These are phyloP conservation scores for Rhipidura dahli DNA, from an alignment of 2,113 vertebrate species.

Conservation along the genomic window DNA sequence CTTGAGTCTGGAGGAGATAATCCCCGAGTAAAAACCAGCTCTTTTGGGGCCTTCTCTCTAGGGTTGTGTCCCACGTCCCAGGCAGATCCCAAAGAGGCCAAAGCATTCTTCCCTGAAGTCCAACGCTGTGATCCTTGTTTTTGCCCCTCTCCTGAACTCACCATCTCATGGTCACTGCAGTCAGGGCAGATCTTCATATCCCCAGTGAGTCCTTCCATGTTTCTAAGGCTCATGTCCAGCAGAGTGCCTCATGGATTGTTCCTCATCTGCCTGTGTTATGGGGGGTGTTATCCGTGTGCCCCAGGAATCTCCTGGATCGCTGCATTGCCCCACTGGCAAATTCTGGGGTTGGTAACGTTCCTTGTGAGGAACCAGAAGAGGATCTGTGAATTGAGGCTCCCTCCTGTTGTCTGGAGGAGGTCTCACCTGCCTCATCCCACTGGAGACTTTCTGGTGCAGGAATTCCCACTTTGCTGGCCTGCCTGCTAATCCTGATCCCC, in stretches of 20 bases:
- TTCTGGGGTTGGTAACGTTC: rapidly evolving
- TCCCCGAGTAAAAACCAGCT: neutral
- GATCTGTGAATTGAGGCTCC: neutral
- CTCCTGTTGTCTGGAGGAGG: neutral
- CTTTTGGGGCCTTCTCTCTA: neutral
- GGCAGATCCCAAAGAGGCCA: neutral
- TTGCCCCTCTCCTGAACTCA: neutral
- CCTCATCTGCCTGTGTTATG: neutral
- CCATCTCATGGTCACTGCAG: neutral
- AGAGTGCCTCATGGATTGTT: neutral
- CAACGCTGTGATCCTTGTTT: neutral
- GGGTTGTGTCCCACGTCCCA: neutral
- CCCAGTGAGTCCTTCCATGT: neutral
- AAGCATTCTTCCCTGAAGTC: neutral
- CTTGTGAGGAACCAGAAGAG: neutral
- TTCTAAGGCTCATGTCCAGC: neutral
- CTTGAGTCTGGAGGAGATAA: neutral
- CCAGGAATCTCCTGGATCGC: neutral
- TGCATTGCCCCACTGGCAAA: neutral
- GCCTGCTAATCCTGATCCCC: neutral
- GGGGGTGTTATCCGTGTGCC: neutral
- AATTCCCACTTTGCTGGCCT: neutral
- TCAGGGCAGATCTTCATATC: neutral
- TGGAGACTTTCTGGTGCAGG: neutral
- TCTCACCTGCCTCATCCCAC: neutral